Conservation (phyloP, 2,113 vertebrate genomes). For the Myotis davidii region DNA sequence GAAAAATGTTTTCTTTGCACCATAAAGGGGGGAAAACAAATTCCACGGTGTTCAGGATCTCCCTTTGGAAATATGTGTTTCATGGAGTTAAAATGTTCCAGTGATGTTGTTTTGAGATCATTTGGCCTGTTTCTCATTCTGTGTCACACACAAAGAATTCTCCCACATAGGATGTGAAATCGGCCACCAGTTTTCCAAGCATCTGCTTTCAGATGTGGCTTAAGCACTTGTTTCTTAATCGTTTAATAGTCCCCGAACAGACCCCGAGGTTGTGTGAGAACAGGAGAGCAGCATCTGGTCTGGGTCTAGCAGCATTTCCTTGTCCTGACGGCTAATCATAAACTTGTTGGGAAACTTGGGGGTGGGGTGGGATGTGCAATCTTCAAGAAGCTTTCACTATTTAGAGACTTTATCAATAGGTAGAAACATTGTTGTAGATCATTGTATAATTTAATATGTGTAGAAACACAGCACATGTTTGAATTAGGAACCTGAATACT, state of each 20-base stretch:
- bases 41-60: not conserved
- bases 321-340: not conserved
- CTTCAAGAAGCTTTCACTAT: not conserved
- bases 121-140: conserved; percentile 16
- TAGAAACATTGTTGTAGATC: not conserved
- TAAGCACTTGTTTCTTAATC: conserved; percentile 8
- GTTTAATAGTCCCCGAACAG: not conserved
- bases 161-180: conserved; percentile 28
- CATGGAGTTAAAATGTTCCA: conserved; percentile 18
- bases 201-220: conserved; percentile 24
- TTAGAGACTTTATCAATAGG: not conserved
- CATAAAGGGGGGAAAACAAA: not conserved
- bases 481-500: not conserved
- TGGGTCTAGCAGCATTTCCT: not conserved
- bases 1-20: conserved; percentile 40
- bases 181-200: not conserved
- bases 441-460: not conserved
- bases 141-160: conserved; percentile 49
- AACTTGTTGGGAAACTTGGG: not conserved
- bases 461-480: not conserved
- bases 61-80: conserved; percentile 46
- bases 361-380: not conserved
- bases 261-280: not conserved
- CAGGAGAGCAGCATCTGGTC: not conserved
- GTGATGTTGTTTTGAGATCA: conserved; percentile 2